Conservation (phyloP, 64 coral and sea anemone species). For the Porites lutea region DNA sequence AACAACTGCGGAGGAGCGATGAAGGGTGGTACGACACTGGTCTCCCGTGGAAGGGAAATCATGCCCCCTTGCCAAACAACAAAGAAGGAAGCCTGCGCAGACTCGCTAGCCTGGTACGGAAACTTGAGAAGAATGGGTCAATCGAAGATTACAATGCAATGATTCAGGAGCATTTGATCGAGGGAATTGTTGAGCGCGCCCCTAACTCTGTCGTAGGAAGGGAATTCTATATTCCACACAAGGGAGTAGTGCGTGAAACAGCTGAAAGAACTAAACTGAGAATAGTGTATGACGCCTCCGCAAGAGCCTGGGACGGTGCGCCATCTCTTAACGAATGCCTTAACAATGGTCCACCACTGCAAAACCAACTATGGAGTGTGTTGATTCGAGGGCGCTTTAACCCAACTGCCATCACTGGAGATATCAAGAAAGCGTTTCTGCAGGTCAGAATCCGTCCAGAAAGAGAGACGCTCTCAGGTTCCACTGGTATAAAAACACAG, state of each 20-base stretch:
- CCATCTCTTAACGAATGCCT: background rate
- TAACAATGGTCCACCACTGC: background rate
- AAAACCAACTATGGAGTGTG: constrained; percentile 1
- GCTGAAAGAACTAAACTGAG: background rate
- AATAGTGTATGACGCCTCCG: no score
- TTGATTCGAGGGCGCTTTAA: background rate
- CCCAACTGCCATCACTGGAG: background rate
- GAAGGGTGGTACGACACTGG: background rate
- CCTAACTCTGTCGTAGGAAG: background rate
- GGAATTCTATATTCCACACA: background rate
- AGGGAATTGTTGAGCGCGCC: background rate
- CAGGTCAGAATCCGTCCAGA: background rate
- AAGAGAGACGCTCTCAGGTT: background rate
- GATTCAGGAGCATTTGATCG: background rate
- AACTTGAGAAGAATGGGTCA: background rate
- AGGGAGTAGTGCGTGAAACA: background rate
- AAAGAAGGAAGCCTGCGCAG: background rate
- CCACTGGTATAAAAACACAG: background rate
- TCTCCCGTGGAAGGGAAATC: constrained; percentile 1
- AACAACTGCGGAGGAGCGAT: background rate
- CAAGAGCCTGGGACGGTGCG: background rate
- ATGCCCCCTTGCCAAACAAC: background rate
- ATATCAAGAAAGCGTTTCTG: background rate
- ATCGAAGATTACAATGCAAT: background rate
- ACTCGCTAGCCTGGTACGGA: background rate